A percentile compares a stretch with the other conserved stretches of the same genome.
These are phyloP conservation scores for Pagrus major DNA, from an alignment of 2,113 vertebrate genomes.

Conservation along the genomic window DNA sequence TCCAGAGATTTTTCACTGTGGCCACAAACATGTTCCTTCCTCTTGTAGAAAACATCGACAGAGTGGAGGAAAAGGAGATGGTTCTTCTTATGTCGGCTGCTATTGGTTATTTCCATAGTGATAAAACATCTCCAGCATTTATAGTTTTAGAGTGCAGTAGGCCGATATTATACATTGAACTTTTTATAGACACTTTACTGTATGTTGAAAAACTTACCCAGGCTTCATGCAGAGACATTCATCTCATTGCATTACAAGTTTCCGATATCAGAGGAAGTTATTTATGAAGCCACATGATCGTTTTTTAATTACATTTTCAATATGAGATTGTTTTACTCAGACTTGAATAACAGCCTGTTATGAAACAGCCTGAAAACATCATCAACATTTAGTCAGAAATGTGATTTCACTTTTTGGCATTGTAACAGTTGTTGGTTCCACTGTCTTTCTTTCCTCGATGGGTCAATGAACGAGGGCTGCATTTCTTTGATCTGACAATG, in stretches of 20 bases:
- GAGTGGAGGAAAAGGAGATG: background rate
- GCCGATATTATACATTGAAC: too few relatives aligned
- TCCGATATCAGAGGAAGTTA: background rate
- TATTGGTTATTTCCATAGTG: background rate
- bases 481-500: background rate
- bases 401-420: background rate
- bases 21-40: background rate
- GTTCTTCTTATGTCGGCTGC: background rate
- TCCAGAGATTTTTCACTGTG: conserved; percentile 15
- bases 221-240: background rate
- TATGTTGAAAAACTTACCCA: background rate
- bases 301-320: background rate
- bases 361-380: background rate
- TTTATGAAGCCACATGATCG: background rate
- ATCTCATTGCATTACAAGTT: background rate
- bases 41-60: background rate
- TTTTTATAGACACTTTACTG: background rate
- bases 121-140: conserved; percentile 11
- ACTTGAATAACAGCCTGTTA: background rate
- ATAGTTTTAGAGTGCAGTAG: background rate
- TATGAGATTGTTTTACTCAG: background rate
- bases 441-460: background rate
- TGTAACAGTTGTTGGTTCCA: background rate
- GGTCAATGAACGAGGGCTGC: background rate
- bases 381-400: background rate